Base-by-base conservation (phyloP, 2,797 vertebrate species). In the Cynodonichthys magdalenae region DNA sequence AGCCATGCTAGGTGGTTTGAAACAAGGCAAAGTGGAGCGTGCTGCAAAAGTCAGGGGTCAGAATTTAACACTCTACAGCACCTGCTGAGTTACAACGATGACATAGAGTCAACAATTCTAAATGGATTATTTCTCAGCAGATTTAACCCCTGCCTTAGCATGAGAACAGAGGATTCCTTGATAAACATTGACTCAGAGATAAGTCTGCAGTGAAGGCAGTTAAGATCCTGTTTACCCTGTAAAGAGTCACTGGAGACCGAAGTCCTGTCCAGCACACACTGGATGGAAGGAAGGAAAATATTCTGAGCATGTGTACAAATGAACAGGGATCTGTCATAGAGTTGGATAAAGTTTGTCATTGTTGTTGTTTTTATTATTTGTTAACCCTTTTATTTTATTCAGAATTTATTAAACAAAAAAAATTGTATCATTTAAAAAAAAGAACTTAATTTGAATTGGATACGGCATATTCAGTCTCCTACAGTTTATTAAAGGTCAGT, bases 51-150 rank as follows among this genome's bases (percentile, higher is more conserved):
- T 77, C 77, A 82, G 70, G 79, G 84, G 71, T 80, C 81, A 80
- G 76, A 79, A 61, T 74, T 66, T 67, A 78, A 79, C 24, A 24
- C 67, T 80, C 67, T 59, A 20, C 11, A 75, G 71, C 84, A 86
- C 83, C 83, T 85, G 79, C 87, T 85, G 84, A 78, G 81, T 58
- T 57, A 59, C 69, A 66, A 66, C 28, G 48, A 77, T 12, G 51
- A 75, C 53, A 69, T 15, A 51, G 67, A 84, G 83, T 83, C 69
- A 81, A 83, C 77, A 75, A 44, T 60, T 59, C 72, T 87, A 83
- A 86, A 46, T 86, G 76, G 79, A 86, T 87, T 82, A 80, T 84
- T 77, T 82, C 79, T 77, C 64, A 74, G 69, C 62, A 71, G 79
- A 81, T 73, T 80, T 82, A 83, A 84, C 72, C 75, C 58, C 27